Evolutionary conservation across 2,113 vertebrate genomes (phyloP).

Genomic region (Sinocyclocheilus maitianheensis): DNA sequence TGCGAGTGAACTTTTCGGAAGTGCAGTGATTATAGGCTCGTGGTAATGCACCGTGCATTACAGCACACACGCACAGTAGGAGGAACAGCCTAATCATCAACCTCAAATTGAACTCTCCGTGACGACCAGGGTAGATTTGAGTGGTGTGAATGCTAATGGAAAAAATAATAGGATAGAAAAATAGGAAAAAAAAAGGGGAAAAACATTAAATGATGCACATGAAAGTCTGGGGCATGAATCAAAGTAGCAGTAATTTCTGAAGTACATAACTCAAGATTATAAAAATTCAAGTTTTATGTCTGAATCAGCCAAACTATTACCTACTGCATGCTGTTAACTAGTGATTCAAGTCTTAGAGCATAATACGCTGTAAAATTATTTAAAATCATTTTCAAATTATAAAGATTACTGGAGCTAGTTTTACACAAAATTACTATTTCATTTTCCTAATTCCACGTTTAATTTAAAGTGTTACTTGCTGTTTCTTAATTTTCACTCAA

Average conservation of each 20-base stretch:
- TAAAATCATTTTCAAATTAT: neutral
- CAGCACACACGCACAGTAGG: conserved; percentile 33
- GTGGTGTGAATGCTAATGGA: conserved; percentile 36
- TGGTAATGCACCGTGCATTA: conserved; percentile 61
- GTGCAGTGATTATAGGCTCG: conserved; percentile 67
- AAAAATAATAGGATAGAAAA: conserved; percentile 20
- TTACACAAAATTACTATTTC: neutral
- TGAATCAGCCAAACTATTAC: conserved; percentile 12
- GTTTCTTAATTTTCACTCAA: too few species aligned
- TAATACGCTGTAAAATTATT: too few species aligned
- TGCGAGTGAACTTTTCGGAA: conserved; percentile 13
- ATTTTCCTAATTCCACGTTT: too few species aligned
- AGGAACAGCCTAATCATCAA: conserved; percentile 63
- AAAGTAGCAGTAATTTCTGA: neutral
- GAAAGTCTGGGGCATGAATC: neutral
- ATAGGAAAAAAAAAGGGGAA: conserved; percentile 1
- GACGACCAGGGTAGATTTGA: conserved; percentile 45
- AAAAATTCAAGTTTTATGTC: neutral
- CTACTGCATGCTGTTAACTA: neutral
- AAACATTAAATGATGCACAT: conserved; percentile 25
- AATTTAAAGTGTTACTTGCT: too few species aligned
- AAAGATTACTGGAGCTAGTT: neutral
- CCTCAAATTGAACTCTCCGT: conserved; percentile 30
- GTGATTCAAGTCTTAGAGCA: neutral
- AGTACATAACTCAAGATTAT: conserved; percentile 5